phyloP scores from a whole-genome alignment of 2,113 vertebrate species.

The Oncorhynchus masou region DNA sequence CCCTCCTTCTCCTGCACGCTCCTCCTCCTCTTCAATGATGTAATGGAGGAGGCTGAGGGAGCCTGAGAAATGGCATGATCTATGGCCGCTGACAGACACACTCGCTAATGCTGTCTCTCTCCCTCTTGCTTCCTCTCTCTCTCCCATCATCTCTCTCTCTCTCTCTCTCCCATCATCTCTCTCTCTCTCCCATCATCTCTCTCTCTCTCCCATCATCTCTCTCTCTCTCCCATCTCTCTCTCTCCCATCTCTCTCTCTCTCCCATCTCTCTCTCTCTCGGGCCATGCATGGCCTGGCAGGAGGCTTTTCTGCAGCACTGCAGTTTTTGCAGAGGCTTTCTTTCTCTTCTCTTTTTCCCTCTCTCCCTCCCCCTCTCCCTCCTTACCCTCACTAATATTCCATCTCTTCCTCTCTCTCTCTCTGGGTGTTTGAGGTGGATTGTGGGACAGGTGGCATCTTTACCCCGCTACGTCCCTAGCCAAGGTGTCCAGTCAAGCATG shows the following conservation, averaged over 20 bases:
- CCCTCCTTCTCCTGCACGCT: constrained; percentile 51
- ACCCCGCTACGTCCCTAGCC: background rate
- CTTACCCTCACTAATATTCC: constrained; percentile 13
- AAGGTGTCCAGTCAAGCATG: constrained; percentile 3
- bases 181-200: constrained; percentile 3
- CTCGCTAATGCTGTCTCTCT: constrained; percentile 64
- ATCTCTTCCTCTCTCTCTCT: constrained; percentile 7
- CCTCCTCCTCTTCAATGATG: constrained; percentile 71
- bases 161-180: background rate
- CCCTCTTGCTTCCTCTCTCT: constrained; percentile 50
- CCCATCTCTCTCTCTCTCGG: constrained; percentile 12
- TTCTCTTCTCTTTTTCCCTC: constrained; percentile 4
- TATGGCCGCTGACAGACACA: constrained; percentile 74
- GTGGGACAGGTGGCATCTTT: constrained; percentile 9
- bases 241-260: constrained; percentile 38
- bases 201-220: constrained; percentile 5
- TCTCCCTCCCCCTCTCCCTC: constrained; percentile 1
- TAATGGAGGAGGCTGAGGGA: constrained; percentile 75
- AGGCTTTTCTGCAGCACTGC: background rate
- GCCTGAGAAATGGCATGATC: constrained; percentile 83
- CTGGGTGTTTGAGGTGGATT: constrained; percentile 13
- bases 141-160: constrained; percentile 2
- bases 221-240: background rate
- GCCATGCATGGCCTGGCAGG: background rate
- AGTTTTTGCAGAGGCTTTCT: background rate